These are phyloP conservation scores for Meiosimyza platycephala DNA, from an alignment of 2,888 invertebrate genomes.

Conservation along the genomic window DNA sequence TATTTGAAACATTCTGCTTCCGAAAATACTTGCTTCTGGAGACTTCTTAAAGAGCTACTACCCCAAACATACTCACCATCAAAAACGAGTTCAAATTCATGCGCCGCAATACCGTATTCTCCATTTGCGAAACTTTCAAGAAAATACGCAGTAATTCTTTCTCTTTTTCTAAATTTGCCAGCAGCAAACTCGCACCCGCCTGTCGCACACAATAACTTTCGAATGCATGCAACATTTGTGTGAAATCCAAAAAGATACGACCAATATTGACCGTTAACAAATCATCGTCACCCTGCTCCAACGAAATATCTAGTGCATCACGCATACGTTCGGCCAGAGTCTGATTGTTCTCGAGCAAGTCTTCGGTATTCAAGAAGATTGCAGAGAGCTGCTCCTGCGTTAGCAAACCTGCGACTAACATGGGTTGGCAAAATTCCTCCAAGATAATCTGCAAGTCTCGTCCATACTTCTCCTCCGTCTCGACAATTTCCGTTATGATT, in stretches of 20 bases:
- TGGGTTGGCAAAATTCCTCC: slow-evolving; percentile 93
- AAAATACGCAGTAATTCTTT: slow-evolving; percentile 94
- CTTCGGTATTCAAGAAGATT: slow-evolving; percentile 93
- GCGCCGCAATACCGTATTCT: slow-evolving; percentile 89
- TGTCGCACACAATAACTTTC: slow-evolving; percentile 95
- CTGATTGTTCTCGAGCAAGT: slow-evolving; percentile 88
- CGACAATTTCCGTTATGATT: slow-evolving; percentile 93
- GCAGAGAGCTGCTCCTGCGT: slow-evolving; percentile 91
- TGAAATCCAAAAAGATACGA: slow-evolving; percentile 88
- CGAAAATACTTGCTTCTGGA: too few relatives aligned
- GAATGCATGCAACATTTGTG: slow-evolving; percentile 93
- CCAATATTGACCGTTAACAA: slow-evolving; percentile 90
- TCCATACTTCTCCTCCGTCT: slow-evolving; percentile 96
- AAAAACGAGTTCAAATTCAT: slow-evolving; percentile 98
- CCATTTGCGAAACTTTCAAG: slow-evolving; percentile 95
- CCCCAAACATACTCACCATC: slow-evolving; percentile 76
- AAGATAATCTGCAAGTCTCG: slow-evolving; percentile 91
- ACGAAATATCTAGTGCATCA: slow-evolving; percentile 86
- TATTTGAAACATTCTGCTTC: too few relatives aligned
- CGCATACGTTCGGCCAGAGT: slow-evolving; percentile 87
- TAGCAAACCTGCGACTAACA: slow-evolving; percentile 90
- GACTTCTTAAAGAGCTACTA: background rate
- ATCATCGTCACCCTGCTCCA: slow-evolving; percentile 85
- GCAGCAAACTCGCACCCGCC: slow-evolving; percentile 86
- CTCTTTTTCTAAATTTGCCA: slow-evolving; percentile 93